Base-by-base conservation (phyloP, 2,888 invertebrate species). In the Drosophila peninsularis region DNA sequence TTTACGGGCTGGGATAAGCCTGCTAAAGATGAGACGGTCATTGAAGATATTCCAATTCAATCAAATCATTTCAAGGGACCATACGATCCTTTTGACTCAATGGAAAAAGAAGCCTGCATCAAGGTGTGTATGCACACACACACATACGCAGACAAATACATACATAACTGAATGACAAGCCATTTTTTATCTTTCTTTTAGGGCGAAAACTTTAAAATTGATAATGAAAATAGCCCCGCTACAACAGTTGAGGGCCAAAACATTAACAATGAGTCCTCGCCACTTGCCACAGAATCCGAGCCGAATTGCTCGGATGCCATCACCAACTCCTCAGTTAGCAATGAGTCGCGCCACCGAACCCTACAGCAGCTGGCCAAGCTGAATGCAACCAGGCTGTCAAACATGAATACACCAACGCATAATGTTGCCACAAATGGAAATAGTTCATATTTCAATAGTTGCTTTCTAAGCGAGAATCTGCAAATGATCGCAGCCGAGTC, bases 401-500 rank as follows among this genome's bases (percentile, higher is more conserved):
- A 19, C 14, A 19, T 60, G 6, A 56, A 42, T 13, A 68, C 78
- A 13, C 71, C 82, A 17, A 62, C 68, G 3, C 57, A 64, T 1
- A 50, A 61, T 13, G 30, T 60, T 1, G 44, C 32, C 1, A 39
- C 57, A 24, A 49, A 34, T 58, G 50, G 34, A 2, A 21, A 47
- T 17, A 21, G n/a, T 7, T 50, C 62, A 0, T 63, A 47, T 4
- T 72, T 81, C 7, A 66, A 78, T 24, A 58, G 56, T 6, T 64
- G 57, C 0, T 69, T 79, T 9, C 17, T 84, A 1, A 50, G 14
- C 7, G 82, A 82, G 17, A 71, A 60, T 47, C 62, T 75, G 13
- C 79, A 83, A 70, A 86, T 83, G 87, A 53, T 83, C 24, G 67
- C 84, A 5, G 82, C 78, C 0, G 83, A 83, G 27, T 83, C 83